A percentile compares a stretch with the other conserved stretches of the same genome.
phyloP scores from a whole-genome alignment of 2,888 invertebrate genomes.

The Drosophila antonietae region DNA sequence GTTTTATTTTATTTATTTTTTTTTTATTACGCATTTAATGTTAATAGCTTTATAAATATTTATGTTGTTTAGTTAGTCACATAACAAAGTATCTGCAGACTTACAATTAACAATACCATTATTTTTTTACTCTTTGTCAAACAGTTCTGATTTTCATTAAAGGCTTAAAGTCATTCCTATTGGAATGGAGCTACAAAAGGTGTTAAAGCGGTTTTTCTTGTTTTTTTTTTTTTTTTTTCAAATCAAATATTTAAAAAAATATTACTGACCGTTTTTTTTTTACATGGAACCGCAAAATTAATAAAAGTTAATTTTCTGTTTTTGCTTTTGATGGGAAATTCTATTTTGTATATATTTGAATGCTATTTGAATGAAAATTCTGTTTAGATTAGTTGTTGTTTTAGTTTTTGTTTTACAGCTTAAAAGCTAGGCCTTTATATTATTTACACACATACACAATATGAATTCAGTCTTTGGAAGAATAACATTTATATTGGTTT shows the following conservation, averaged over 20 bases:
- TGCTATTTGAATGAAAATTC: slow-evolving; percentile 8
- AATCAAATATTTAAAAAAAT: slow-evolving; percentile 1
- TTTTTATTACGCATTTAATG: slow-evolving; percentile 41
- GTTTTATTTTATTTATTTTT: slow-evolving; percentile 16
- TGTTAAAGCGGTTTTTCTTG: neutral
- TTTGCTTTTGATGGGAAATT: neutral
- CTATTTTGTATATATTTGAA: slow-evolving; percentile 8
- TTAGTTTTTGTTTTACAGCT: slow-evolving; percentile 38
- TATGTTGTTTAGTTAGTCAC: slow-evolving; percentile 71
- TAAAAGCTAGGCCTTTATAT: slow-evolving; percentile 39
- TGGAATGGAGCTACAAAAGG: slow-evolving; percentile 40
- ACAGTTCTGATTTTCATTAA: slow-evolving; percentile 23
- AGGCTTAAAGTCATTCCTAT: slow-evolving; percentile 21
- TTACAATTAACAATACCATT: slow-evolving; percentile 50
- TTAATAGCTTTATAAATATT: slow-evolving; percentile 73
- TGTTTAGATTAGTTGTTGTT: slow-evolving; percentile 20
- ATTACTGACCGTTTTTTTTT: neutral
- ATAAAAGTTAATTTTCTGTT: neutral
- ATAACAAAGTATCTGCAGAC: slow-evolving; percentile 69
- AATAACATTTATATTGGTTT: slow-evolving; percentile 78
- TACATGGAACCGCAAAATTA: slow-evolving; percentile 6
- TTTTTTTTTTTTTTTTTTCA: neutral
- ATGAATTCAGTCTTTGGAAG: slow-evolving; percentile 84
- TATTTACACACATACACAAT: slow-evolving; percentile 81
- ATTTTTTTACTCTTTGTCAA: slow-evolving; percentile 29